Percentiles rank a stretch among this genome's conserved stretches.
Evolutionary conservation across 2,113 vertebrate species (phyloP).

Genomic region (Ornithorhynchus anatinus): DNA sequence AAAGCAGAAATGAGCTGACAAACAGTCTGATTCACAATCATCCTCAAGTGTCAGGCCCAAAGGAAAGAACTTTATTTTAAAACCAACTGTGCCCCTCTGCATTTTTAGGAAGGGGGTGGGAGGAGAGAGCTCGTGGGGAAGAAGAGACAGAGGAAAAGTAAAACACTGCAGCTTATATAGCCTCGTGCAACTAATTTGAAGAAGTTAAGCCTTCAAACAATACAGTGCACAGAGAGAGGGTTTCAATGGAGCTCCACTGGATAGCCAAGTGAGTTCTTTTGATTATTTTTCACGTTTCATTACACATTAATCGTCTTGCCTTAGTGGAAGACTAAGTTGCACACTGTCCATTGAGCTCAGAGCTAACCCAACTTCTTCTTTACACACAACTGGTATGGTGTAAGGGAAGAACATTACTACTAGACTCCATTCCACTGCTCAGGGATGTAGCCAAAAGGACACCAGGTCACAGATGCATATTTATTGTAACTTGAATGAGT

Average conservation of each 20-base stretch:
- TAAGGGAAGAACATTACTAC: not conserved
- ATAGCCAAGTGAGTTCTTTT: no score
- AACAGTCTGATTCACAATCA: slow-evolving; percentile 8
- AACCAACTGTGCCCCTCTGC: not conserved
- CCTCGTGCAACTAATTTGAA: not conserved
- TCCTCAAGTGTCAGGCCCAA: not conserved
- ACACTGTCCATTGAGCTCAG: not conserved
- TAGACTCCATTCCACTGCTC: not conserved
- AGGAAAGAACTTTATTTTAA: slow-evolving; percentile 14
- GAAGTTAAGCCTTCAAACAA: slow-evolving; percentile 11
- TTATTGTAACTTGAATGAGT: slow-evolving; percentile 57
- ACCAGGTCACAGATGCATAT: slow-evolving; percentile 36
- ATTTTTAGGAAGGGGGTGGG: not conserved
- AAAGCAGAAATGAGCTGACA: not conserved
- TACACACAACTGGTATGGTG: not conserved
- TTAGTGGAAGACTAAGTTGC: not conserved
- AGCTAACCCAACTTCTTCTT: not conserved
- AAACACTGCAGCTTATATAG: not conserved
- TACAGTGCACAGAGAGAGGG: slow-evolving; percentile 1
- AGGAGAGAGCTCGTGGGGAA: not conserved
- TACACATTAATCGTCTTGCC: slow-evolving; percentile 6
- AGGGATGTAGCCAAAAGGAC: not conserved
- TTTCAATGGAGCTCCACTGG: slow-evolving; percentile 4
- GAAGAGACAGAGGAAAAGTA: not conserved
- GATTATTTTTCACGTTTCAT: slow-evolving; percentile 13